Base-by-base conservation (phyloP, 2,888 invertebrate species). In the Caenorhabditis zanzibari region DNA sequence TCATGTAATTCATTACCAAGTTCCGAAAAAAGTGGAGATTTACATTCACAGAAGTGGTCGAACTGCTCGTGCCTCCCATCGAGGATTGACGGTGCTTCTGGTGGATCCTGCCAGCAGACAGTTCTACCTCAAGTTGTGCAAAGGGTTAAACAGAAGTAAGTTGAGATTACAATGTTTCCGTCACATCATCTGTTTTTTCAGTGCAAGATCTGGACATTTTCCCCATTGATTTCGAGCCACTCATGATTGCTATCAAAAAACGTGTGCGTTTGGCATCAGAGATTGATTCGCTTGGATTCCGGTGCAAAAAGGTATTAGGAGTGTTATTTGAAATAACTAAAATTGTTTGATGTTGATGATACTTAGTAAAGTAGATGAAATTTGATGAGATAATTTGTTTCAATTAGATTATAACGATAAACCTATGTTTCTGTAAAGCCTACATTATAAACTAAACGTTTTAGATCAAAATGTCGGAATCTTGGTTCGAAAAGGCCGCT, bases 1-100 rank as follows among this genome's bases (percentile, higher is more conserved):
- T 88, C 97, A 98, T 93, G 98, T 99, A 1, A 94, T 99, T 84
- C 99, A 99, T 93, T 99, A 97, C 93, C 97, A 96, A 93, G 97
- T 98, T 1, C 98, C 98, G 0, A 95, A 96, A 90, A 97, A 97
- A 0, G 96, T 96, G 10, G 98, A 95, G 95, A 95, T 96, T 92
- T 99, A 99, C 93, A 95, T 99, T 0, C 99, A 99, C 92, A 95
- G 99, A 82, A 97, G 97, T 91, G 99, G 99, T 0, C 94, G 99
- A 74, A 99, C 99, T 0, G 99, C 98, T 0, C 94, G 99, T 69
- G 97, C 97, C 0, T 94, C 94, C 74, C 95, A 95, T 82, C 95
- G 96, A 91, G 99, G 99, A 0, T 95, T 98, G 12, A 96, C 98
- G 3, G 95, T 99, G 2, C 94, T 98, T 85, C 94, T 99, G 89